Evolutionary conservation across 2,888 invertebrate species (phyloP).

Genomic region (Callyntrura sp.): DNA sequence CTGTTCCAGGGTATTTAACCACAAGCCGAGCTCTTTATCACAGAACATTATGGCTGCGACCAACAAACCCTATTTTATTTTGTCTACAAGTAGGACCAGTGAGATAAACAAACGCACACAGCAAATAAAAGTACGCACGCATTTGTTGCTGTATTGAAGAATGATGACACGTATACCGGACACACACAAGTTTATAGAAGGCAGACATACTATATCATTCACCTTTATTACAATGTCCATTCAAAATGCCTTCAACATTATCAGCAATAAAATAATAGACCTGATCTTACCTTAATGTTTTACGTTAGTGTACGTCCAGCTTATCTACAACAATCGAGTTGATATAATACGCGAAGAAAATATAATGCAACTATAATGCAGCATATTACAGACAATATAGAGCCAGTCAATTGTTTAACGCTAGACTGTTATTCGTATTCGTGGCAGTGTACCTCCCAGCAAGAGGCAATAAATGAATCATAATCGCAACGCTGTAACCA

Average conservation of each 20-base stretch:
- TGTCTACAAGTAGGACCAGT: background rate
- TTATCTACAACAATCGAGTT: background rate
- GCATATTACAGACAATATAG: background rate
- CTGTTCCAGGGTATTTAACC: conserved; percentile 6
- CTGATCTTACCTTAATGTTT: too few species aligned
- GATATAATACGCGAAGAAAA: background rate
- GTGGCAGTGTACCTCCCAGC: conserved; percentile 54
- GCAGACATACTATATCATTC: background rate
- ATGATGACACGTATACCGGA: background rate
- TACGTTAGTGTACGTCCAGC: too few species aligned
- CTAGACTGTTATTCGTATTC: too few species aligned
- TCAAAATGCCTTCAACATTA: too few species aligned
- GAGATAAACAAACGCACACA: background rate
- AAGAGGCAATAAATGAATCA: conserved; percentile 69
- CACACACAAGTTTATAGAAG: background rate
- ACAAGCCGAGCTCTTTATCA: background rate
- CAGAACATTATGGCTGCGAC: background rate
- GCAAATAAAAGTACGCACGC: background rate
- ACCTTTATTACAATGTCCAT: background rate
- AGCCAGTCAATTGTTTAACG: background rate
- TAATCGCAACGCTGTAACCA: conserved; percentile 61
- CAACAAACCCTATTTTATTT: background rate
- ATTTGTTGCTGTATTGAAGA: background rate
- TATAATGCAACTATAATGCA: background rate
- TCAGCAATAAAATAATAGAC: too few species aligned